These are phyloP conservation scores for Drosophila carrolli DNA, from an alignment of 1,140 invertebrate species.

Conservation along the genomic window DNA sequence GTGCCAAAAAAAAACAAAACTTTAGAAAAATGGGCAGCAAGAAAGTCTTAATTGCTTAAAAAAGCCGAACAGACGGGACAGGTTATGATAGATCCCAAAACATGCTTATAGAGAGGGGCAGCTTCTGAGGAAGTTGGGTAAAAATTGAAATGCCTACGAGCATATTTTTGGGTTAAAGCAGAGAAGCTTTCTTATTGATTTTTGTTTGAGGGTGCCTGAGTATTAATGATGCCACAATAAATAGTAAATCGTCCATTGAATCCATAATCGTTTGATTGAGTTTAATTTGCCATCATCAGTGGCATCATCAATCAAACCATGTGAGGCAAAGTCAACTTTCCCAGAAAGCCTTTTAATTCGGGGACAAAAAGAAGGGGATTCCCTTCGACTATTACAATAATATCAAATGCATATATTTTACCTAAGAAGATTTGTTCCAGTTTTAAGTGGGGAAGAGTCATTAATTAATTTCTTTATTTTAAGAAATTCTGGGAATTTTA, in stretches of 20 bases:
- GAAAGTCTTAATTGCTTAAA: slow-evolving; percentile 45
- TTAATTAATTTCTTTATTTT: not conserved
- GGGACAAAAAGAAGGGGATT: slow-evolving; percentile 29
- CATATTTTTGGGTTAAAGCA: slow-evolving; percentile 6
- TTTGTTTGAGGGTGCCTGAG: not conserved
- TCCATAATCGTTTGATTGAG: slow-evolving; percentile 42
- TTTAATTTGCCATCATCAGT: slow-evolving; percentile 38
- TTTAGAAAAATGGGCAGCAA: slow-evolving; percentile 44
- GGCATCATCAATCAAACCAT: slow-evolving; percentile 40
- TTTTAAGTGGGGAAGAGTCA: not conserved
- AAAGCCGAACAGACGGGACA: slow-evolving; percentile 15
- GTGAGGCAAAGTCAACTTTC: slow-evolving; percentile 29
- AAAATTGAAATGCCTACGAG: slow-evolving; percentile 11
- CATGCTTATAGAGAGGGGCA: slow-evolving; percentile 10
- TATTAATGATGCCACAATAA: slow-evolving; percentile 26
- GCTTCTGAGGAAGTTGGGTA: slow-evolving; percentile 29
- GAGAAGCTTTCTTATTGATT: slow-evolving; percentile 12
- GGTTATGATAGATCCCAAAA: slow-evolving; percentile 48
- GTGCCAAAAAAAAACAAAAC: slow-evolving; percentile 37
- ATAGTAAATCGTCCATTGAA: slow-evolving; percentile 36
- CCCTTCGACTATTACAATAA: slow-evolving; percentile 22
- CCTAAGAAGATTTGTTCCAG: not conserved
- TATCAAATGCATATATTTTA: slow-evolving; percentile 2
- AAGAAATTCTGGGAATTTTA: not conserved
- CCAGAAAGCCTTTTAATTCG: slow-evolving; percentile 6